Base-by-base conservation (phyloP, 2,113 vertebrate genomes). In the Forbesichthys agassizii region DNA sequence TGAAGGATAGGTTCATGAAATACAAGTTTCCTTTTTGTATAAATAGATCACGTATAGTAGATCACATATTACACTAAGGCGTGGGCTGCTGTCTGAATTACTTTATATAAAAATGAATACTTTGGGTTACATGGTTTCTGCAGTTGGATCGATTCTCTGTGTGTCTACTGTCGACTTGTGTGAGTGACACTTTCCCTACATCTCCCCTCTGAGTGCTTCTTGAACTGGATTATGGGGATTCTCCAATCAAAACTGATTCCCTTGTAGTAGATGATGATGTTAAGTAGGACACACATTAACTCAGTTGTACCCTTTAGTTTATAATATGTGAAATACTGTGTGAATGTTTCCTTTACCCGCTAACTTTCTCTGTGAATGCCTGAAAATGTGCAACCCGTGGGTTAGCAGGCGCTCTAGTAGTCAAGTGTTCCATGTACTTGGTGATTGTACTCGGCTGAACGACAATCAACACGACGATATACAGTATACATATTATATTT, bases 131-230 rank as follows among this genome's bases (percentile, higher is more conserved):
- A 82, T 78, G 87, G 86, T 81, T 82, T 89, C 64, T 66, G 10
- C 69, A 48, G 5, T 73, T 83, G 86, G 84, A 90, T 88, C 80
- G 76, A 49, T 79, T 75, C 56, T 82, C 76, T 80, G 66, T 89
- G 84, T 88, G 73, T 78, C 80, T 47, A 75, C 64, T 80, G 71
- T 87, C 64, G 74, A 72, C 69, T 69, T 82, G 62, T 11, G 77
- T 88, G 85, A 62, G 88, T 77, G 68, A 27, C 27, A 27, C 68
- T 87, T 66, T 84, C 90, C 86, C 66, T 58, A 52, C 75, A 82
- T 72, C 76, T 88, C 73, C 27, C 27, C 73, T 83, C 61, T 84
- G 49, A 81, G 60, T 62, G 74, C 73, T 73, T 82, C 68, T 75
- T 77, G 33, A 78, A 60, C 61, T 67, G 57, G 62, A 69, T 66